These are phyloP conservation scores for Sus cebifrons DNA, from an alignment of 2,797 vertebrate species.

Conservation along the genomic window DNA sequence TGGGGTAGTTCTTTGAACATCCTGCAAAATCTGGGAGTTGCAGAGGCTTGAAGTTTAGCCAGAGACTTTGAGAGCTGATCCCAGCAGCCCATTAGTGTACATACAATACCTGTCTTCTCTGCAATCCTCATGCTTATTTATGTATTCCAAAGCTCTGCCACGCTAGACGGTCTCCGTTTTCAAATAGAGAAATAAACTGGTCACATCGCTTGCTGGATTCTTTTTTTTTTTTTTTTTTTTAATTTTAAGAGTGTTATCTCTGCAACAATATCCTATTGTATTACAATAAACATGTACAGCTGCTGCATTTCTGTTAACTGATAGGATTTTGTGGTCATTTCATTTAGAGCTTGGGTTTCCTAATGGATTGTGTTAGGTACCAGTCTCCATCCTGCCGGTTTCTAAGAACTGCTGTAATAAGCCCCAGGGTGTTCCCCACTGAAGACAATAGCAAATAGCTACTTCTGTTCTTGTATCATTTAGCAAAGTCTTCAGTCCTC, in stretches of 20 bases:
- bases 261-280: conserved; percentile 89
- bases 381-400: conserved; percentile 82
- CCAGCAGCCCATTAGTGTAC: conserved; percentile 70
- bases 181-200: conserved; percentile 88
- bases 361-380: conserved; percentile 88
- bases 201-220: conserved; percentile 85
- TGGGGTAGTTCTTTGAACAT: conserved; percentile 61
- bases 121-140: conserved; percentile 86
- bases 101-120: conserved; percentile 84
- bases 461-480: conserved; percentile 61
- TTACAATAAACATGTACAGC: conserved; percentile 91
- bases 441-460: conserved; percentile 62
- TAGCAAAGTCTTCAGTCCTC: conserved; percentile 68
- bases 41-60: conserved; percentile 80
- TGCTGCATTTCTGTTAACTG: conserved; percentile 90
- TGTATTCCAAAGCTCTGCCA: conserved; percentile 86
- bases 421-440: conserved; percentile 69
- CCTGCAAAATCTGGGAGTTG: conserved; percentile 47
- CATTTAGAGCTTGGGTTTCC: conserved; percentile 90
- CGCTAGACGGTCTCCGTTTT: conserved; percentile 88
- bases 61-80: conserved; percentile 81
- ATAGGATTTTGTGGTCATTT: conserved; percentile 92
- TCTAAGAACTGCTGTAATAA: conserved; percentile 88
- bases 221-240: conserved; percentile 86
- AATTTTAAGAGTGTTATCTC: conserved; percentile 84